Evolutionary conservation across 2,888 invertebrate genomes (phyloP).

Genomic region (Tipula unca): DNA sequence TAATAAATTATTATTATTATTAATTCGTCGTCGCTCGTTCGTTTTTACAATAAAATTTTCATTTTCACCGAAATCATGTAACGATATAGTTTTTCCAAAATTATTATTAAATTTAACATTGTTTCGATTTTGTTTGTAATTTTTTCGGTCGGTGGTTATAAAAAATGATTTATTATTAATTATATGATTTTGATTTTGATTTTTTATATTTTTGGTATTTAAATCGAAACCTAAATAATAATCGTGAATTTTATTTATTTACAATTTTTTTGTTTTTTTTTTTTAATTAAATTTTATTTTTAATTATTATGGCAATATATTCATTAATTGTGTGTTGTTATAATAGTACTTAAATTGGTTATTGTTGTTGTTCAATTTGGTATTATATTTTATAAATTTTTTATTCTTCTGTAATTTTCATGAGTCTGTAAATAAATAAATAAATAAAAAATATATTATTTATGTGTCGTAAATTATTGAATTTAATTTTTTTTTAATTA

Average conservation of each 20-base stretch:
- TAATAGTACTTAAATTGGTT: background rate
- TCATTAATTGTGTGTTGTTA: background rate
- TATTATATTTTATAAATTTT: too few relatives aligned
- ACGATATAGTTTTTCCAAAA: slow-evolving; percentile 19
- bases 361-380: background rate
- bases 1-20: background rate
- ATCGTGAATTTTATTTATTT: background rate
- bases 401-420: background rate
- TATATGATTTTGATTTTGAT: background rate
- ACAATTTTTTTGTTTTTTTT: background rate
- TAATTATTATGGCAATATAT: background rate
- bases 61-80: slow-evolving; percentile 26
- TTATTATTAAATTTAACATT: background rate
- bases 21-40: background rate
- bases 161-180: background rate
- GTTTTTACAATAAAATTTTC: slow-evolving; percentile 21
- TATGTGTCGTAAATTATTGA: background rate
- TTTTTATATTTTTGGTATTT: background rate
- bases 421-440: background rate
- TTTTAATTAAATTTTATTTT: background rate
- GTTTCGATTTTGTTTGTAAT: background rate
- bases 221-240: background rate
- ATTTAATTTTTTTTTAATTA: background rate
- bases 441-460: background rate
- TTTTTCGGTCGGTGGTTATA: background rate